Base-by-base conservation (phyloP, 2,797 vertebrate genomes). In the Sphenopsis melanotis region DNA sequence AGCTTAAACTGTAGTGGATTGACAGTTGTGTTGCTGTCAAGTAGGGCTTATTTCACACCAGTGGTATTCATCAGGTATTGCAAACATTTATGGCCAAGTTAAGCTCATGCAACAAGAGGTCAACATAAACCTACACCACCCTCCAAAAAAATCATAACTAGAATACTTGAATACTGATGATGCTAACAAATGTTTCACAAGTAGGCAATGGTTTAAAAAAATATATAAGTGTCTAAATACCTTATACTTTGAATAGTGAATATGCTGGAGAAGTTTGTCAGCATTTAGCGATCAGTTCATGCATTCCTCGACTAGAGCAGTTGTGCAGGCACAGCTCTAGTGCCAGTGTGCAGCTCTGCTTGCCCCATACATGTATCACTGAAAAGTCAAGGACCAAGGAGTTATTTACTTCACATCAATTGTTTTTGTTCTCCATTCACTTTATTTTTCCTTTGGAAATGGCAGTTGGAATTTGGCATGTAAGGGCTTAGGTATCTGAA, bases 401-500 rank as follows among this genome's bases (percentile, higher is more conserved):
- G 44, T 59, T 70, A 22, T 6, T 75, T 89, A n/a, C 61, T 55
- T 90, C 52, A 10, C 60, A 60, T 55, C 69, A 37, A 9, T 56
- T 83, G 55, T 1, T 66, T 86, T 74, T 87, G 11, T 83, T 69
- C 29, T 68, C 34, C 9, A 11, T 70, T 77, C 2, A 7, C 61
- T 44, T 49, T 29, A 12, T 78, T 83, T 65, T 71, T 65, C 29
- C 37, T 57, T 90, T 76, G 53, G 49, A 84, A 94, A 93, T 74
- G n/a, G 79, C 86, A 83, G 24, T 71, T 86, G 95, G 70, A 95
- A 90, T 93, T 92, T n/a, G 39, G 30, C 7, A 7, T 1, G 12
- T 63, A 50, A 86, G n/a, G 10, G 42, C 75, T 86, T 65, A 57
- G 82, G 36, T 90, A 92, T 96, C 84, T 86, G 60, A 91, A 90